Percentiles rank a stretch among this genome's conserved stretches.
These are phyloP conservation scores for Drosophila diplacantha DNA, from an alignment of 2,888 invertebrate species.

Conservation along the genomic window DNA sequence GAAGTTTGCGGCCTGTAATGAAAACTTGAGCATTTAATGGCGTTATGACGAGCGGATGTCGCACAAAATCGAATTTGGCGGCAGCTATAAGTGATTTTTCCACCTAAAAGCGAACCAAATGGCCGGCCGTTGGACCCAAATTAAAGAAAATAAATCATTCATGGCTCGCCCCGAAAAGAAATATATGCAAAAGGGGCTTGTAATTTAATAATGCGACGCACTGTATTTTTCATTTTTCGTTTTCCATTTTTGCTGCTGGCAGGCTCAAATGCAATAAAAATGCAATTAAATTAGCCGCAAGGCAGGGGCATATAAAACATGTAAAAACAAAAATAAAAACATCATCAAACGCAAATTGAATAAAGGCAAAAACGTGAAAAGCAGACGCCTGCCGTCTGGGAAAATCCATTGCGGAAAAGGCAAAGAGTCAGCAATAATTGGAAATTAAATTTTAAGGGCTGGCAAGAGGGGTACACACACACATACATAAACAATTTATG, in stretches of 20 bases:
- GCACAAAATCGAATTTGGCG: slow-evolving; percentile 19
- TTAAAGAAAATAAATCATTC: slow-evolving; percentile 30
- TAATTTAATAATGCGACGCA: slow-evolving; percentile 55
- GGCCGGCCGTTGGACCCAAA: slow-evolving; percentile 18
- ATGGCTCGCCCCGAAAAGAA: neutral
- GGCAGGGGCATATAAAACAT: slow-evolving; percentile 37
- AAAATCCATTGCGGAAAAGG: slow-evolving; percentile 31
- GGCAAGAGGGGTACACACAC: neutral
- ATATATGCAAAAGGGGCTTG: slow-evolving; percentile 22
- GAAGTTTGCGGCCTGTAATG: slow-evolving; percentile 59
- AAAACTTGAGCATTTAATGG: slow-evolving; percentile 64
- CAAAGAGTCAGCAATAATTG: slow-evolving; percentile 59
- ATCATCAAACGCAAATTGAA: slow-evolving; percentile 55
- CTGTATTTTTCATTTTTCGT: slow-evolving; percentile 35
- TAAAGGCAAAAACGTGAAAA: slow-evolving; percentile 39
- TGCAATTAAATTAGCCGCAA: slow-evolving; percentile 72
- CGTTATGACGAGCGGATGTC: slow-evolving; percentile 45
- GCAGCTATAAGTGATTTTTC: slow-evolving; percentile 24
- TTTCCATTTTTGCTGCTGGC: slow-evolving; percentile 31
- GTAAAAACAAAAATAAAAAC: slow-evolving; percentile 42
- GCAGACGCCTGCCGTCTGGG: slow-evolving; percentile 19
- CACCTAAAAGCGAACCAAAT: slow-evolving; percentile 14
- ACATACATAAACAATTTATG: slow-evolving; percentile 49
- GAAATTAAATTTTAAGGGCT: slow-evolving; percentile 64
- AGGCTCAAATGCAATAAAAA: slow-evolving; percentile 64